phyloP scores from a whole-genome alignment of 2,888 invertebrate genomes.

The Aporophyla lueneburgensis region DNA sequence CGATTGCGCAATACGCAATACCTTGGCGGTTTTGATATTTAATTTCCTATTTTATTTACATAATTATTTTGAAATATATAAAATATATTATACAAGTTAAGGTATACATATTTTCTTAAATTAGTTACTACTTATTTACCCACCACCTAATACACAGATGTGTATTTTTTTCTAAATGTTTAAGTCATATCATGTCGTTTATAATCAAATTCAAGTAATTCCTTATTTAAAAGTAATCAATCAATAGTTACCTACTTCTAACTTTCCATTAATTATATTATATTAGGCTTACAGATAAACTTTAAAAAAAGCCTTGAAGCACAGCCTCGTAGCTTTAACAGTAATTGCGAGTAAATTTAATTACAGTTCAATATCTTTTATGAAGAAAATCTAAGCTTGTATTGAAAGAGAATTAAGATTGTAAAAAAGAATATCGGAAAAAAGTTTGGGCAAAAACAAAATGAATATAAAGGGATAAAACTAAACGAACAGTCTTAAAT shows the following conservation, averaged over 20 bases:
- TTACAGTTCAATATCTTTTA: background rate
- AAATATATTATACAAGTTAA: background rate
- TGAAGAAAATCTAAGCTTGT: background rate
- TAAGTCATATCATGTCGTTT: background rate
- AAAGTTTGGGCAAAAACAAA: background rate
- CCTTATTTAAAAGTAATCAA: background rate
- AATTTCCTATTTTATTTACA: background rate
- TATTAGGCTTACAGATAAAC: background rate
- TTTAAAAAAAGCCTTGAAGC: background rate
- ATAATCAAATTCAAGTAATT: background rate
- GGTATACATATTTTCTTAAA: background rate
- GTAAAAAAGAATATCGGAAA: background rate
- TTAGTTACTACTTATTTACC: background rate
- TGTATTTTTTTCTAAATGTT: background rate
- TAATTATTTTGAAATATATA: background rate
- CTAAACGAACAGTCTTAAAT: background rate
- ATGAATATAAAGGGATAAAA: background rate
- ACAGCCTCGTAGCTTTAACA: background rate
- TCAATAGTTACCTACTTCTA: background rate
- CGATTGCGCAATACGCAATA: too few relatives aligned
- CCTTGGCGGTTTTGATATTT: too few relatives aligned
- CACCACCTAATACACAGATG: background rate
- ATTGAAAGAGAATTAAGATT: background rate
- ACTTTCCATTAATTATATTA: background rate
- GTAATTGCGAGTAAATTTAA: conserved; percentile 1